Evolutionary conservation across 2,113 vertebrate genomes (phyloP), one percentile per base, ranked within the genome.

Genomic region (Podarcis raffonei): DNA sequence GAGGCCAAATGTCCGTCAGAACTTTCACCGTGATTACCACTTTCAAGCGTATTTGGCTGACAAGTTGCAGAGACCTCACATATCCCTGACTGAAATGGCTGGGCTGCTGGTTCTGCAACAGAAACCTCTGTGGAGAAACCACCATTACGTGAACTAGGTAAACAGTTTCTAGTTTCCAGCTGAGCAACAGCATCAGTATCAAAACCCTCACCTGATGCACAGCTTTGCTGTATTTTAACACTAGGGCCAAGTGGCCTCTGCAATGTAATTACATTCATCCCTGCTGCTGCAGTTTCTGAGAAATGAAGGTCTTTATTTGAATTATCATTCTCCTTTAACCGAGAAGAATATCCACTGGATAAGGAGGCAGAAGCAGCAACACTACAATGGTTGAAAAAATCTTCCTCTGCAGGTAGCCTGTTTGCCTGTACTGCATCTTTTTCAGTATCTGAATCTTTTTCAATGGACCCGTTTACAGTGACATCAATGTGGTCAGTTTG

Each of bases 401-500:
- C 94, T 84, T 90, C 93, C 59, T 96, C 94, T 92, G 90, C 35
- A 94, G 94, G 92, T 65, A 93, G 93, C 87, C 78, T 94, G 85
- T 86, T 93, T 32, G 86, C 59, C 53, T 83, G 91, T 89, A 92
- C 94, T 84, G 89, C 89, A 93, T 95, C 95, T 91, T 97, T 97
- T 94, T 97, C 96, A 88, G 95, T 95, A 89, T 95, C 94, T 82
- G 1, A 91, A 87, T 94, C 95, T 93, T 97, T 96, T 91, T 96
- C 97, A 59, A 2, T 89, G 59, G 97, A 96, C 86, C 96, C 97
- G 94, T 96, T 97, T 94, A 96, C 91, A 93, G 91, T 94, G 93
- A 97, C 91, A 77, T 91, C 94, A 89, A 96, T 93, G 83, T 96
- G 96, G 91, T 96, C 94, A 88, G 92, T 96, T 93, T 96, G 95